Evolutionary conservation across 2,113 vertebrate genomes (phyloP), one percentile per base, ranked within the genome.

Genomic region (Herpailurus yagouaroundi): DNA sequence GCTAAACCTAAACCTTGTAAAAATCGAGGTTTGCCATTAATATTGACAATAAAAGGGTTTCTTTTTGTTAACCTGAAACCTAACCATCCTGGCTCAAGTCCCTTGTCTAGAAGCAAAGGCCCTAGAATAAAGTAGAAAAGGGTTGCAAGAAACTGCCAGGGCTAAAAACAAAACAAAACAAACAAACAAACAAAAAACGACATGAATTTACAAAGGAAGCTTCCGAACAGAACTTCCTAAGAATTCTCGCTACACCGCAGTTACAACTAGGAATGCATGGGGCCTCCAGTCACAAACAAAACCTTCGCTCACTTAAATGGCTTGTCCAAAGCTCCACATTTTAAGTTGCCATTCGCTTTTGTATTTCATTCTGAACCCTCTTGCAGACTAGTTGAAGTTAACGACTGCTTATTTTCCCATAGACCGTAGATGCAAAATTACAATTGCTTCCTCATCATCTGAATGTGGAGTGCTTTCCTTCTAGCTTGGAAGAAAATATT

Each of bases 61-160:
- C 91, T 97, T 98, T 98, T 98, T 98, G 95, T 98, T 93, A 98
- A 96, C 71, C 89, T 97, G 96, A 97, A 97, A 89, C 92, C 82
- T 55, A 97, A 96, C 84, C 5, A 86, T 93, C 79, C 95, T 98
- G 66, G 50, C 94, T 87, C 94, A 76, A 71, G 68, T 92, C 92
- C 79, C 89, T 89, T 82, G 86, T 95, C 95, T 96, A 92, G 87
- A 82, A 91, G 12, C 8, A 86, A 89, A 94, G 63, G 57, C 97
- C 45, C n/a, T 80, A 79, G 73, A 86, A 96, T 33, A 89, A 89
- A 77, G 76, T 7, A 92, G 96, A 64, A 79, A 97, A 36, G 14
- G 63, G 80, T 33, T 93, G 95, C 73, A 95, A 68, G 29, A 77
- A 82, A 88, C 73, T 91, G 41, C 84, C 60, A 41, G 71, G 4